These are phyloP conservation scores for Empis stercorea DNA, from an alignment of 2,888 invertebrate species.

Conservation along the genomic window DNA sequence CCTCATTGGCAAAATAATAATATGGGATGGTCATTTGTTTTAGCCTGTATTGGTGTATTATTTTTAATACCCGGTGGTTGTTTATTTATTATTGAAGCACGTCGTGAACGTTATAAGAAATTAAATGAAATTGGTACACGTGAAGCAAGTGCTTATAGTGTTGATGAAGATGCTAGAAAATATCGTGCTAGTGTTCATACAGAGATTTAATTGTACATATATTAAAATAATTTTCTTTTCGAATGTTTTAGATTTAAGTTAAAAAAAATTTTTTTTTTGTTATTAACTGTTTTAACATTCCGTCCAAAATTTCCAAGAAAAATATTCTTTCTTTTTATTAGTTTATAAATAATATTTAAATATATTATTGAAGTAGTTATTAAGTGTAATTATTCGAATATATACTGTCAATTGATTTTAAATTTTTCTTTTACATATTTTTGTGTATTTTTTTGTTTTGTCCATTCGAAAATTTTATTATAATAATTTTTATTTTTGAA, in stretches of 20 bases:
- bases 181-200: conserved; percentile 48
- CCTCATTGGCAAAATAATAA: conserved; percentile 93
- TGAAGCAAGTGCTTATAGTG: conserved; percentile 50
- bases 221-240: too few species aligned
- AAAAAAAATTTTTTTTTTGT: background rate
- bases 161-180: conserved; percentile 47
- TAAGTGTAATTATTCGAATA: too few species aligned
- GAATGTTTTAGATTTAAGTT: background rate
- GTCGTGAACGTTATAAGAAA: conserved; percentile 60
- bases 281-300: background rate
- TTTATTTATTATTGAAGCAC: conserved; percentile 71
- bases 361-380: too few species aligned
- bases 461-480: too few species aligned
- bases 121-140: conserved; percentile 56
- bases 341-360: too few species aligned
- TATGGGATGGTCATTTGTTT: conserved; percentile 85
- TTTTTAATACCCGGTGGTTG: conserved; percentile 62
- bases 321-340: background rate
- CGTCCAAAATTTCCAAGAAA: background rate
- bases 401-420: too few species aligned
- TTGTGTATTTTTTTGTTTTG: too few species aligned
- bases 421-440: too few species aligned
- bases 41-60: conserved; percentile 69
- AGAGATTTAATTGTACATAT: conserved; percentile 66
- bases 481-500: too few species aligned